Base-by-base conservation (phyloP, 2,888 invertebrate genomes). In the Pyrrhosoma nymphula region DNA sequence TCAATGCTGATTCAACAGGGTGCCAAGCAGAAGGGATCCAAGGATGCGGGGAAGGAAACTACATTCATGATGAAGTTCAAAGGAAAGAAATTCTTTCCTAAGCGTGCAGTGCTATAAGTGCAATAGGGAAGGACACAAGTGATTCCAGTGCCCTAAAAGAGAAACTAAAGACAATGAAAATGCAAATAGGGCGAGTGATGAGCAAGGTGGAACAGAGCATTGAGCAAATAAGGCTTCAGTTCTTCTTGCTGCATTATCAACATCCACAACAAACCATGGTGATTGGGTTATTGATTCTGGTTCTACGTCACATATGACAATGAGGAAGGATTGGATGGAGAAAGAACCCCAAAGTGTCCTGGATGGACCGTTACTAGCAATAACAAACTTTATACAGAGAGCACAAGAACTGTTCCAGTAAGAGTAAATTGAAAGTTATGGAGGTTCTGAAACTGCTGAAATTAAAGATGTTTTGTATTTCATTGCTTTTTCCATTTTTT, bases 71-170 rank as follows among this genome's bases (percentile, higher is more conserved):
- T 14, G 30, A 75, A 30, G 30, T 14, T n/a, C 3, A 30, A 75
- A 14, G 75, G 8, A 6, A 75, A 75, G 30, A 75, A 75, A 75
- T 75, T 75, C 30, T 14, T 4, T 30, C 75, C 75, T 14, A 75
- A 75, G 8, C 30, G n/a, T 8, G 8, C n/a, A 18, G 16, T 63
- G 63, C 23, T 63, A 20, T 63, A 23, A 88, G 30, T 88, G 23
- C 88, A 88, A 88, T 20, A 88, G 35, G 88, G 88, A 88, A 88
- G 88, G 88, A 88, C 88, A 88, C 39, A 88, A 88, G 88, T n/a
- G 20, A 39, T 88, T 88, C 39, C 88, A 88, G 88, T 35, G 88
- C 35, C 88, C 39, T 14, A 88, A 88, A 30, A 30, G 35, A 88
- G 88, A 88, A 12, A 88, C 88, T 14, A 88, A 88, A 88, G 88